Evolutionary conservation across 2,888 invertebrate genomes (phyloP).

Genomic region (Apotomis turbidana): DNA sequence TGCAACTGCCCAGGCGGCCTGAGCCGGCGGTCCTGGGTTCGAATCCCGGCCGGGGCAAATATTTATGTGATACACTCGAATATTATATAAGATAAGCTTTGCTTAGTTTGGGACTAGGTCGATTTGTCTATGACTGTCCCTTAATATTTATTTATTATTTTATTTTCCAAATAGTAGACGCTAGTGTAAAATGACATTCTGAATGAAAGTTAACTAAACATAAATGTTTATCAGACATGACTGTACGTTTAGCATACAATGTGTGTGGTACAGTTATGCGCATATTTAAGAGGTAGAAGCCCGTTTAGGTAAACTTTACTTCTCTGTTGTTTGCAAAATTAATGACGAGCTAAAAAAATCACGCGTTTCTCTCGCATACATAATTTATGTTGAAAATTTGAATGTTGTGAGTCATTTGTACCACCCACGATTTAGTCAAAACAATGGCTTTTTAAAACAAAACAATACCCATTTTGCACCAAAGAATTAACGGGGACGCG

Average conservation of each 20-base stretch:
- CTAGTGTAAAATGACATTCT: no score
- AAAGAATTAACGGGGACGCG: not conserved
- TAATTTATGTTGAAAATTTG: constrained; percentile 53
- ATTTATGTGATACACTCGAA: no score
- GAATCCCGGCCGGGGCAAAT: no score
- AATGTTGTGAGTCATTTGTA: constrained; percentile 33
- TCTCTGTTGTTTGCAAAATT: constrained; percentile 61
- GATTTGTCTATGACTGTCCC: no score
- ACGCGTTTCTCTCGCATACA: constrained; percentile 56
- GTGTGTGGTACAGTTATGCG: constrained; percentile 56
- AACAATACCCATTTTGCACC: not conserved
- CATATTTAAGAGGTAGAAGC: constrained; percentile 64
- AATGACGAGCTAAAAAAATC: constrained; percentile 57
- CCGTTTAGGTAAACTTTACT: constrained; percentile 53
- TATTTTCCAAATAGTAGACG: not conserved
- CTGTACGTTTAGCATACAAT: constrained; percentile 72
- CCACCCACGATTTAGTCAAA: constrained; percentile 34
- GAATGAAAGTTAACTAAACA: constrained; percentile 14
- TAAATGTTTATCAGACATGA: constrained; percentile 38
- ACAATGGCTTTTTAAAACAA: constrained; percentile 28
- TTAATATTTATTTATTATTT: no score
- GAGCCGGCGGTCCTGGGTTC: no score
- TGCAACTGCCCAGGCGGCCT: no score
- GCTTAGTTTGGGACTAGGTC: no score
- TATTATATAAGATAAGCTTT: no score